A percentile compares a stretch with the other conserved stretches of the same genome.
These are phyloP conservation scores for Beaufortia kweichowensis DNA, from an alignment of 2,113 vertebrate genomes.

Conservation along the genomic window DNA sequence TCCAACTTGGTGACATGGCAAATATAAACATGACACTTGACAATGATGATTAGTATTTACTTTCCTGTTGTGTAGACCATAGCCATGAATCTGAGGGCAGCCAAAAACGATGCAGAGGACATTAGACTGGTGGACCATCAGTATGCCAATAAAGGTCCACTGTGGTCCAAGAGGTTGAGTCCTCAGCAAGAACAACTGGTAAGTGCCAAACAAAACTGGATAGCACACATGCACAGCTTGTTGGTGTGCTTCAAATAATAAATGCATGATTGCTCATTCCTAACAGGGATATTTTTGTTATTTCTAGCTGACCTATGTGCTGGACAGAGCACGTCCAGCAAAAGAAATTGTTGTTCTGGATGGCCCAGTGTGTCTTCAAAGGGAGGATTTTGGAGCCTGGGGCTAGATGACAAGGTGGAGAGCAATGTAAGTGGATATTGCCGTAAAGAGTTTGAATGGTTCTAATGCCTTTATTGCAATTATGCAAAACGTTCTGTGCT, in stretches of 20 bases:
- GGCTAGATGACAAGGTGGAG: no score
- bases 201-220: background rate
- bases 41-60: constrained; percentile 5
- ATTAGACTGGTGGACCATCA: background rate
- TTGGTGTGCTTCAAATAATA: background rate
- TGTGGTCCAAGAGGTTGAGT: background rate
- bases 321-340: constrained; percentile 20
- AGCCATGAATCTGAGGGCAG: background rate
- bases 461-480: no score
- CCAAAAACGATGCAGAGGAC: no score
- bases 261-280: constrained; percentile 7
- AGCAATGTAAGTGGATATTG: no score
- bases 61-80: background rate
- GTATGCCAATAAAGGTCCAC: constrained; percentile 3
- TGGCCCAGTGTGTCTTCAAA: background rate
- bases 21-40: constrained; percentile 4
- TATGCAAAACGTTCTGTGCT: no score
- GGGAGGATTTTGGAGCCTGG: background rate
- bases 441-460: no score
- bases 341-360: constrained; percentile 11
- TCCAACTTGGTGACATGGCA: constrained; percentile 1
- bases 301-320: constrained; percentile 1
- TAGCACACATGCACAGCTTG: background rate
- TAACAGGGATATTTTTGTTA: background rate
- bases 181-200: background rate